Percentiles rank a stretch among this genome's conserved stretches.
phyloP scores from a whole-genome alignment of 2,797 vertebrate species.

The Spinus olivaceus region DNA sequence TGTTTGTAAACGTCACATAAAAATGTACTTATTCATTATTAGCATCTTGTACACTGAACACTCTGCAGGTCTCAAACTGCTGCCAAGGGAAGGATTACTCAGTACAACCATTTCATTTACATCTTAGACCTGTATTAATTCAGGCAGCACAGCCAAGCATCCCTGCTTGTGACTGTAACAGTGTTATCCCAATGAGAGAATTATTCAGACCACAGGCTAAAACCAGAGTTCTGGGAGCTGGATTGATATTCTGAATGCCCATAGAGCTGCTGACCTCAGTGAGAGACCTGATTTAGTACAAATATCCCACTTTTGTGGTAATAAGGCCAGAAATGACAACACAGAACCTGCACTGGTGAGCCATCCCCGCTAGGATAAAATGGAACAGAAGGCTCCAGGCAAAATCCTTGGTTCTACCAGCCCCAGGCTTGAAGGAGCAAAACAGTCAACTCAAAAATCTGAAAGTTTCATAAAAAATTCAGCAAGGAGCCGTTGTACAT shows the following conservation, averaged over 20 bases:
- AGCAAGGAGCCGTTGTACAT: not conserved
- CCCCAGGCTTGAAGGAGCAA: not conserved
- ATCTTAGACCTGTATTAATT: constrained; percentile 21
- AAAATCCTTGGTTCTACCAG: not conserved
- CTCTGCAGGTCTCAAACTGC: not conserved
- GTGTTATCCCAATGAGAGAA: not conserved
- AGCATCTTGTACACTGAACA: constrained; percentile 43
- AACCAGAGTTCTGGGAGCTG: not conserved
- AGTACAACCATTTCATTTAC: constrained; percentile 43
- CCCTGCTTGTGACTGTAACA: not conserved
- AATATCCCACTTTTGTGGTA: not conserved
- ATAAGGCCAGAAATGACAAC: not conserved
- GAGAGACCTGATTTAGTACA: not conserved
- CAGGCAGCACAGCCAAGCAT: not conserved
- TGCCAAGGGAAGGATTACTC: constrained; percentile 23
- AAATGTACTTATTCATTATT: constrained; percentile 60
- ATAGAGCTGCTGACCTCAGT: not conserved
- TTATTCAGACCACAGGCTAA: not conserved
- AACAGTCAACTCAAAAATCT: not conserved
- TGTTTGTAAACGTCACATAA: constrained; percentile 46
- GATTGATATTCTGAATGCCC: not conserved
- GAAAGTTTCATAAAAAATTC: not conserved
- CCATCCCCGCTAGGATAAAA: not conserved
- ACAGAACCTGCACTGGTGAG: not conserved
- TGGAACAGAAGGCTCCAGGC: not conserved